Base-by-base conservation (phyloP, 2,797 vertebrate species). In the Scolopax bukidnonensis region DNA sequence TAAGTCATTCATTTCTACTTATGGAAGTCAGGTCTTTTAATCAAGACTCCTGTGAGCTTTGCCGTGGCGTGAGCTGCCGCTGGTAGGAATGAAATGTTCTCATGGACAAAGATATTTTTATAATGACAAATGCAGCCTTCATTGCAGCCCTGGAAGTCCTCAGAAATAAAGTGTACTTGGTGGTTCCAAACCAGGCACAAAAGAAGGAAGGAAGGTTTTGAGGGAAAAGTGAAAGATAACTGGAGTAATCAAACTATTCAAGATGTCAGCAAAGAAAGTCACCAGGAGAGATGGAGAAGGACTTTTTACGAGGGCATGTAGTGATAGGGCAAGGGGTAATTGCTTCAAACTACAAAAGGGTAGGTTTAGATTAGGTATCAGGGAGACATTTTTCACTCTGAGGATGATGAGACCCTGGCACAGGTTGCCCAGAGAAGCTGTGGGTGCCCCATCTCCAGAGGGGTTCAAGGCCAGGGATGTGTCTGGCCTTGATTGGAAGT, bases 111-210 rank as follows among this genome's bases (percentile, higher is more conserved):
- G 64, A 68, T 86, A 43, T 85, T 97, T 85, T 80, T 90, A 71
- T 28, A 36, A 57, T 75, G 89, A 90, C 54, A 94, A 83, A 96
- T 60, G 32, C 27, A 86, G 75, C 63, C 88, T 88, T 87, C 63
- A 87, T 30, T 19, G 57, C n/a, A 75, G 70, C 64, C 50, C 59
- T 45, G 53, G 45, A 91, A 79, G 68, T 68, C 81, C 48, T 93
- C 54, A 74, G 67, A 83, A 88, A 91, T 2, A 85, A 85, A 85
- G 67, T 64, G 48, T 36, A n/a, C 76, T 14, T 78, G 40, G 2
- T 71, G 25, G 38, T 53, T n/a, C 53, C 65, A 68, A 74, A 45
- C 4, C 5, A 28, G 25, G 69, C 36, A 82, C 51, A 67, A 65
- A 6, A 21, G 50, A 16, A 17, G 69, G 63, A 6, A 86, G 70